Evolutionary conservation across 2,888 invertebrate species (phyloP).

Genomic region (Drosophila anomalata): DNA sequence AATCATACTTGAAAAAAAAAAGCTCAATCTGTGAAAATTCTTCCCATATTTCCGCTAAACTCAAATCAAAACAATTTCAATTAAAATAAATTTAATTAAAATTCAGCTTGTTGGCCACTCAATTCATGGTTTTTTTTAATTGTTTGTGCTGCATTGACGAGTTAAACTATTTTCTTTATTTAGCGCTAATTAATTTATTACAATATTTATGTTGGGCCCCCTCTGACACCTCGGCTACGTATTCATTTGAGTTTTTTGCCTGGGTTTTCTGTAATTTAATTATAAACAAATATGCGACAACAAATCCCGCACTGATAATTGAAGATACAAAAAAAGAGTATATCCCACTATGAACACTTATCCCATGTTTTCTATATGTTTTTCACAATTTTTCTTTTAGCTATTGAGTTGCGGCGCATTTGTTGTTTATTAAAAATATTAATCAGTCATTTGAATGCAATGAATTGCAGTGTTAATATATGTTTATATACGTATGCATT

Average conservation of each 20-base stretch:
- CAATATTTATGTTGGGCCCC: conserved; percentile 59
- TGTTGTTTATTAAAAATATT: conserved; percentile 78
- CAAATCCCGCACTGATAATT: conserved; percentile 47
- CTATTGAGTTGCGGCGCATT: conserved; percentile 30
- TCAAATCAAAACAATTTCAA: conserved; percentile 63
- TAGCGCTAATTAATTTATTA: conserved; percentile 73
- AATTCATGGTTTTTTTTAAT: conserved; percentile 5
- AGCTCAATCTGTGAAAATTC: conserved; percentile 3
- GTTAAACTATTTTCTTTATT: conserved; percentile 60
- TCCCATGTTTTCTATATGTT: conserved; percentile 32
- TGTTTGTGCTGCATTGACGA: conserved; percentile 26
- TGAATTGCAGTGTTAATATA: conserved; percentile 66
- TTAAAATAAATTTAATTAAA: conserved; percentile 71
- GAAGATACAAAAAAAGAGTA: conserved; percentile 25
- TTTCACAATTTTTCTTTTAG: conserved; percentile 40
- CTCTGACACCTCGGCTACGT: conserved; percentile 9
- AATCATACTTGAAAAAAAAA: neutral
- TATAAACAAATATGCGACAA: conserved; percentile 72
- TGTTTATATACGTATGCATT: conserved; percentile 19
- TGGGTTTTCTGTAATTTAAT: conserved; percentile 62
- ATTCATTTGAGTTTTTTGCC: conserved; percentile 27
- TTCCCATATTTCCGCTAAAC: conserved; percentile 12
- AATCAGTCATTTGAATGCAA: conserved; percentile 82
- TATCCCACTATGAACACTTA: conserved; percentile 52
- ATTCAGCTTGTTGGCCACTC: conserved; percentile 36